Evolutionary conservation across 2,113 vertebrate genomes (phyloP).

Genomic region (Scomber scombrus): DNA sequence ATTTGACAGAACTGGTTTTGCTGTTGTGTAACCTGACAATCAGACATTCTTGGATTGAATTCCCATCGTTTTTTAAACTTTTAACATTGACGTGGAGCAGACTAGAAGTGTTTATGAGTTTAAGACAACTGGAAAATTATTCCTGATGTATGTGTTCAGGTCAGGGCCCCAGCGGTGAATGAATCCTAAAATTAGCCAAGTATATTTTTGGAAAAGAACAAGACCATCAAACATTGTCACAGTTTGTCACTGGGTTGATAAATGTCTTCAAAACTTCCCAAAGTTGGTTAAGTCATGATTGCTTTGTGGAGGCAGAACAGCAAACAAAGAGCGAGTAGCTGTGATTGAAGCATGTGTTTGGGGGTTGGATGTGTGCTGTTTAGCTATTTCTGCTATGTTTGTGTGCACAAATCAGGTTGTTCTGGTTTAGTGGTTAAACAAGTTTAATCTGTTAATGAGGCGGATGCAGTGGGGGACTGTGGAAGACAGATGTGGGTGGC

Average conservation of each 20-base stretch:
- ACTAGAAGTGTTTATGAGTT: neutral
- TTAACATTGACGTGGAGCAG: neutral
- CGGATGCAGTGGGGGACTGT: constrained; percentile 12
- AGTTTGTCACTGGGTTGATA: neutral
- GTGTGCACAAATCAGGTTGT: constrained; percentile 36
- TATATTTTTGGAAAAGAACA: neutral
- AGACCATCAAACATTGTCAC: neutral
- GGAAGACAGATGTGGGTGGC: constrained; percentile 24
- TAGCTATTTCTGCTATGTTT: constrained; percentile 45
- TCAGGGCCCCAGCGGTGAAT: neutral
- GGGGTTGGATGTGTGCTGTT: constrained; percentile 15
- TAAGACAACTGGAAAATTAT: neutral
- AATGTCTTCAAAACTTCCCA: neutral
- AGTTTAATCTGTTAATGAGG: constrained; percentile 56
- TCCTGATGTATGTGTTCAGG: constrained; percentile 23
- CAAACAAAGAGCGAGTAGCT: neutral
- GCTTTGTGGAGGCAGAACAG: neutral
- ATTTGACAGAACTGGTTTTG: constrained; percentile 4
- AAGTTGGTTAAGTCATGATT: constrained; percentile 18
- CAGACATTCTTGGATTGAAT: neutral
- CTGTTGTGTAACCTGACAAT: neutral
- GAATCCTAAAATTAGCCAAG: constrained; percentile 33
- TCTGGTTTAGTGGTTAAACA: constrained; percentile 42
- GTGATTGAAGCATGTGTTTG: neutral
- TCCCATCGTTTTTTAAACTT: constrained; percentile 1